Percentiles rank a stretch among this genome's conserved stretches.
phyloP scores from a whole-genome alignment of 2,797 vertebrate species.

The Neoniphon sammara region DNA sequence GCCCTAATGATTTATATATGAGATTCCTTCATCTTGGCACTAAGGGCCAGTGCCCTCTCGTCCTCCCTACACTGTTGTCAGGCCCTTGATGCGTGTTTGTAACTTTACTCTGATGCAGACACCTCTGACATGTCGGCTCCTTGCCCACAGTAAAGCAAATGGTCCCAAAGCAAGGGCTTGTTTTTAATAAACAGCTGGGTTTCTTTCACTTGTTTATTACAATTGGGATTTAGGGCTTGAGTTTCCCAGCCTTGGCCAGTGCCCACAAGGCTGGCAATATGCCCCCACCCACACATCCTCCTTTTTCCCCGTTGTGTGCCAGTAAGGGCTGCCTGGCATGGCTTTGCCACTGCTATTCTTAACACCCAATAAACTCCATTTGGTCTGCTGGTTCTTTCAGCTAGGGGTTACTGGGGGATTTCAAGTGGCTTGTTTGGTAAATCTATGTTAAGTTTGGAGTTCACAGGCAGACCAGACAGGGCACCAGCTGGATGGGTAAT shows the following conservation, averaged over 20 bases:
- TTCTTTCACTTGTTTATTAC: constrained; percentile 62
- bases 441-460: constrained; percentile 53
- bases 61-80: constrained; percentile 20
- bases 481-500: constrained; percentile 18
- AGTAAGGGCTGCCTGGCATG: constrained; percentile 53
- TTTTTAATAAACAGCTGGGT: constrained; percentile 56
- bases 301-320: constrained; percentile 54
- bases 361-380: constrained; percentile 46
- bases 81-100: constrained; percentile 29
- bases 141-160: constrained; percentile 26
- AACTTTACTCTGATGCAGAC: constrained; percentile 41
- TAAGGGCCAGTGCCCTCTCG: background rate
- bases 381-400: constrained; percentile 18
- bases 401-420: constrained; percentile 34
- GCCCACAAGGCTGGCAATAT: constrained; percentile 17
- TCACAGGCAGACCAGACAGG: constrained; percentile 56
- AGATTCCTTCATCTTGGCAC: constrained; percentile 29
- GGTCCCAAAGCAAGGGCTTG: constrained; percentile 13
- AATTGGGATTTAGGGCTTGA: constrained; percentile 30
- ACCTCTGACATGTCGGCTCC: constrained; percentile 16
- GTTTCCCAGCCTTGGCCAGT: constrained; percentile 44
- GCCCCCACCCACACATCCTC: constrained; percentile 16
- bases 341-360: constrained; percentile 62
- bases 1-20: background rate
- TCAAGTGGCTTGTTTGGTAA: constrained; percentile 48